Conservation (phyloP, 2,888 invertebrate species). For the Agrotis segetum region DNA sequence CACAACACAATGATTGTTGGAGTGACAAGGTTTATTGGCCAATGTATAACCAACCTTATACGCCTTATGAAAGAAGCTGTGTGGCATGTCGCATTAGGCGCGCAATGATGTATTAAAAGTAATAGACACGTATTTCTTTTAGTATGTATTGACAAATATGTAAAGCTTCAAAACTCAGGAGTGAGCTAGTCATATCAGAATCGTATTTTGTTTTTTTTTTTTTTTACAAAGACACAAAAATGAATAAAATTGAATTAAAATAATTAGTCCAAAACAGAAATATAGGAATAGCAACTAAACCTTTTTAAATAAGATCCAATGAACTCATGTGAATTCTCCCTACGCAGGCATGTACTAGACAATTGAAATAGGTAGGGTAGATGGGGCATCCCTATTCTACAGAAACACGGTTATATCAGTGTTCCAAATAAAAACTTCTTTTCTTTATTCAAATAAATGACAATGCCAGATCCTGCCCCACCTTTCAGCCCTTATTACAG, state of each 20-base stretch:
- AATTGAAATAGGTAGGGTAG: slow-evolving; percentile 12
- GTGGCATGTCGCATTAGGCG: neutral
- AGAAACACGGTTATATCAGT: slow-evolving; percentile 8
- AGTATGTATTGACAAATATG: no score
- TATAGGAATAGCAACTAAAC: neutral
- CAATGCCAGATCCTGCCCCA: no score
- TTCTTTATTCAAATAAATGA: neutral
- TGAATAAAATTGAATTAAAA: no score
- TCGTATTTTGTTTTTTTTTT: no score
- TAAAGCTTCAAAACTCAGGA: no score
- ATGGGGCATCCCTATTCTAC: slow-evolving; percentile 24
- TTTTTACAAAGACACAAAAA: no score
- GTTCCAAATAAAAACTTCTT: neutral
- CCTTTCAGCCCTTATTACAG: no score
- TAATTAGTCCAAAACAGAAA: no score
- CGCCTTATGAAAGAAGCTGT: neutral
- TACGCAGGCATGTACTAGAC: slow-evolving; percentile 25
- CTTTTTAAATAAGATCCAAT: neutral
- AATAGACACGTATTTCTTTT: no score
- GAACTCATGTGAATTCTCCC: slow-evolving; percentile 17
- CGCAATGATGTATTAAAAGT: neutral
- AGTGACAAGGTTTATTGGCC: no score
- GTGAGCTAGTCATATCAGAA: no score
- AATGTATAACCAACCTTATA: neutral
- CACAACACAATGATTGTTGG: no score